phyloP scores from a whole-genome alignment of 2,888 invertebrate genomes.

The Campoplex capitator region DNA sequence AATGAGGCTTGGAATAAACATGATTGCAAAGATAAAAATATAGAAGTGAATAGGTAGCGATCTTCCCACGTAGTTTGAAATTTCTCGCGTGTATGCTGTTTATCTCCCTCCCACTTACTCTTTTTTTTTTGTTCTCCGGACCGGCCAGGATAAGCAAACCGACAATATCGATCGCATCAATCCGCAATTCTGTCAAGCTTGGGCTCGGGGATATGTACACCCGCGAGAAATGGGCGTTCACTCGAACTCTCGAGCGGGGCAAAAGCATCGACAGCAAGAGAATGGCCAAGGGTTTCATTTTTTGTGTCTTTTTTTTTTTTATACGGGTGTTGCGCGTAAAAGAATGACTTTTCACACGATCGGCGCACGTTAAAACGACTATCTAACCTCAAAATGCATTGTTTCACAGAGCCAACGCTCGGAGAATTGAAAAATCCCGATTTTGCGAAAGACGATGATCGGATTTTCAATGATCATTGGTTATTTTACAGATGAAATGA shows the following conservation, averaged over 20 bases:
- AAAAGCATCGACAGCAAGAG: constrained; percentile 41
- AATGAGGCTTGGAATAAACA: no score
- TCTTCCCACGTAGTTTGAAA: constrained; percentile 7
- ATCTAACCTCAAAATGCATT: constrained; percentile 79
- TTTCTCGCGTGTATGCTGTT: constrained; percentile 41
- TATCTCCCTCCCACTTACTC: constrained; percentile 14
- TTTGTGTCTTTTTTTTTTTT: constrained; percentile 28
- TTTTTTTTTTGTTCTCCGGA: constrained; percentile 61
- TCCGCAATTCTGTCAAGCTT: constrained; percentile 81
- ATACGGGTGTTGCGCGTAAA: constrained; percentile 75
- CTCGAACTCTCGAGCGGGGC: constrained; percentile 73
- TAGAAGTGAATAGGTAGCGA: not conserved
- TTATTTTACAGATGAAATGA: not conserved
- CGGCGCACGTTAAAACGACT: constrained; percentile 72
- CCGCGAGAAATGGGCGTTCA: constrained; percentile 83
- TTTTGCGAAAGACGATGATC: not conserved
- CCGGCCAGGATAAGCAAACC: constrained; percentile 55
- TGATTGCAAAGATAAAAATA: not conserved
- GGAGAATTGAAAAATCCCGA: constrained; percentile 9
- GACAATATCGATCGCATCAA: constrained; percentile 83
- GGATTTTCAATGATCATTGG: not conserved
- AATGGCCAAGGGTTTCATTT: constrained; percentile 42
- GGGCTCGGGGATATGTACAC: constrained; percentile 55
- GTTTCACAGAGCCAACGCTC: constrained; percentile 6
- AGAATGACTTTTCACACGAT: constrained; percentile 76